Evolutionary conservation across 2,797 vertebrate genomes (phyloP).

Genomic region (Pseudopleuronectes americanus): DNA sequence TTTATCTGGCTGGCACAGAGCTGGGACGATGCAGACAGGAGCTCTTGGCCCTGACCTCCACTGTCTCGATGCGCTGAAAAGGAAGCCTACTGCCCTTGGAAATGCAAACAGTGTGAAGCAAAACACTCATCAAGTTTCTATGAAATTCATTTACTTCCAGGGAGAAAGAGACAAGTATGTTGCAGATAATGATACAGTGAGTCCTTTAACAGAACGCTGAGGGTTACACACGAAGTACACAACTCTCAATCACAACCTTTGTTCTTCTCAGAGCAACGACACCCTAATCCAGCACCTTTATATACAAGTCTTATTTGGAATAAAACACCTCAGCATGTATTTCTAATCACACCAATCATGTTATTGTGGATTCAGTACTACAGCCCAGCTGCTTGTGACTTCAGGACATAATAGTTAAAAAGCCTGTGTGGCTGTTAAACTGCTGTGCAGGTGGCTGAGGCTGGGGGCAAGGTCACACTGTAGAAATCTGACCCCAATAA

Average conservation of each 20-base stretch:
- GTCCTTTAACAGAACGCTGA: too few species aligned
- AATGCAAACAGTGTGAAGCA: slow-evolving; percentile 52
- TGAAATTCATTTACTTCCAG: slow-evolving; percentile 33
- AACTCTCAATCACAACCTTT: neutral
- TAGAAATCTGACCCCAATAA: too few species aligned
- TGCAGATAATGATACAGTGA: slow-evolving; percentile 7
- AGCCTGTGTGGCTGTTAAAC: neutral
- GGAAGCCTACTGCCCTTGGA: slow-evolving; percentile 52
- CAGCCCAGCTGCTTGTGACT: neutral
- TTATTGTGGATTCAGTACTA: neutral
- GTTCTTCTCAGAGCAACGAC: neutral
- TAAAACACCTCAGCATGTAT: neutral
- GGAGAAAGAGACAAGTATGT: neutral
- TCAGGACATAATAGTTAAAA: neutral
- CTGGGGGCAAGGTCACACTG: neutral
- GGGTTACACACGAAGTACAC: neutral
- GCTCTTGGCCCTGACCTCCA: slow-evolving; percentile 75
- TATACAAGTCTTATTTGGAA: neutral
- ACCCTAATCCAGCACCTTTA: neutral
- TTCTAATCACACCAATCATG: neutral
- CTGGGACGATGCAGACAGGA: slow-evolving; percentile 75
- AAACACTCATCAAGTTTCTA: slow-evolving; percentile 51
- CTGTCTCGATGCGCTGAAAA: slow-evolving; percentile 58
- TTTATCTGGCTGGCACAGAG: slow-evolving; percentile 71
- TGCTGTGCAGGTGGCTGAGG: slow-evolving; percentile 1